Base-by-base conservation (phyloP, 2,113 vertebrate genomes). In the Amazona vittata region DNA sequence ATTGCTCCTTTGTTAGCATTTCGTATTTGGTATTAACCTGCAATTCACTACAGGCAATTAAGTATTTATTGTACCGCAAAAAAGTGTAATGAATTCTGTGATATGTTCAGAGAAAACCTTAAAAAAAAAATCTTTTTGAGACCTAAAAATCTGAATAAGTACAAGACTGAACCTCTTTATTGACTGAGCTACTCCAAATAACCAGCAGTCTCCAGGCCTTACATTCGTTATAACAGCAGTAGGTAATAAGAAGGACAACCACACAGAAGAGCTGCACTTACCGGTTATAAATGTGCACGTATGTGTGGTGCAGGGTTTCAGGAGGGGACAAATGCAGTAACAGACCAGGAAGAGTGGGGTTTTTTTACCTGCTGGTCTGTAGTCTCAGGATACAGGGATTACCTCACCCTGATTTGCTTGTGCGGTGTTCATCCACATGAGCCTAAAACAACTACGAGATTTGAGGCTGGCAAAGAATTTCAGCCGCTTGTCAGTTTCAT, bases 201-300 rank as follows among this genome's bases (percentile, higher is more conserved):
- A 82, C 31, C 31, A 39, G 10, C 22, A 63, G 8, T 62, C 74
- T 84, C 67, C 55, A 37, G 22, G 6, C 25, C 9, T 67, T 53
- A 11, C 3, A 11, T 3, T 75, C 3, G 0, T 31, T 29, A 5
- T 15, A 53, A 65, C 0, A 2, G 22, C 18, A 57, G 49, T 21
- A 57, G 26, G 57, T 17, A 60, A 33, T 7, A 59, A 55, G 9
- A 59, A 55, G 9, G 19, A 13, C 8, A 39, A 13, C 4, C 9
- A 29, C 15, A 19, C 4, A 26, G 8, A 4, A 64, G 33, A 7
- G 16, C 18, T 76, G 14, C 6, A 4, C 12, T 37, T 7, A 15
- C 13, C 21, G 28, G 22, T 5, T 17, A 0, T 6, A 10, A 29
- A 3, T 28, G 15, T 17, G 9, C n/a, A 1, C 5, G 22, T 44